Evolutionary conservation across 2,113 vertebrate species (phyloP).

Genomic region (Dicaeum eximium): DNA sequence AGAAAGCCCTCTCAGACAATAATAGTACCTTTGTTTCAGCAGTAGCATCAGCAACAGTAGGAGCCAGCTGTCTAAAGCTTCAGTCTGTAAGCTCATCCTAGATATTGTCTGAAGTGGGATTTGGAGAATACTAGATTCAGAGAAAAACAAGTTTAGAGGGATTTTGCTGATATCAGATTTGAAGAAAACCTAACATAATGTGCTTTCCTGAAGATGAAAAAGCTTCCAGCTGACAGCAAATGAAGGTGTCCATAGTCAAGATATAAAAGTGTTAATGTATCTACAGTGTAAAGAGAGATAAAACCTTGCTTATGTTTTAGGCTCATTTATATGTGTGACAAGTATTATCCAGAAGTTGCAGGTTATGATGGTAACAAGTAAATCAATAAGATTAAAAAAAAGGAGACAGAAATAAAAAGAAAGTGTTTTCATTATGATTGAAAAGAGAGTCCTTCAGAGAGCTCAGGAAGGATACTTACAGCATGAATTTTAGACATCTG

Average conservation of each 20-base stretch:
- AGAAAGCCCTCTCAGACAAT: background rate
- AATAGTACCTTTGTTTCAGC: background rate
- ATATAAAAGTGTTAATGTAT: background rate
- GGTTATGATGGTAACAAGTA: background rate
- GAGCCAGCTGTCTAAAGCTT: conserved; percentile 3
- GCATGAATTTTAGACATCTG: background rate
- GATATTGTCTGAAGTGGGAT: conserved; percentile 38
- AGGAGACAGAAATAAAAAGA: background rate
- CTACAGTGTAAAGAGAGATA: background rate
- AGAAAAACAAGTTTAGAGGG: conserved; percentile 10
- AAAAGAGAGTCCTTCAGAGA: background rate
- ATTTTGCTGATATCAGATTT: background rate
- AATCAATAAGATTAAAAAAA: background rate
- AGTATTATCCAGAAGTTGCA: background rate
- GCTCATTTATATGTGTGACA: background rate
- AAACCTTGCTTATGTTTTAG: background rate
- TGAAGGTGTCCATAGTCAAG: background rate
- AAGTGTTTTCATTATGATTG: background rate
- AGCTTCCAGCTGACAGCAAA: background rate
- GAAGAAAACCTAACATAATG: background rate
- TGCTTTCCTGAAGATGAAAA: conserved; percentile 1
- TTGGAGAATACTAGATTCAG: background rate
- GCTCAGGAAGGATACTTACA: background rate
- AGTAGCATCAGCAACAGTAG: background rate
- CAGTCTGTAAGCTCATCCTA: background rate